Percentiles rank a stretch among this genome's conserved stretches.
Conservation (phyloP, 2,113 vertebrate species). For the Microcebus lehilahytsara region DNA sequence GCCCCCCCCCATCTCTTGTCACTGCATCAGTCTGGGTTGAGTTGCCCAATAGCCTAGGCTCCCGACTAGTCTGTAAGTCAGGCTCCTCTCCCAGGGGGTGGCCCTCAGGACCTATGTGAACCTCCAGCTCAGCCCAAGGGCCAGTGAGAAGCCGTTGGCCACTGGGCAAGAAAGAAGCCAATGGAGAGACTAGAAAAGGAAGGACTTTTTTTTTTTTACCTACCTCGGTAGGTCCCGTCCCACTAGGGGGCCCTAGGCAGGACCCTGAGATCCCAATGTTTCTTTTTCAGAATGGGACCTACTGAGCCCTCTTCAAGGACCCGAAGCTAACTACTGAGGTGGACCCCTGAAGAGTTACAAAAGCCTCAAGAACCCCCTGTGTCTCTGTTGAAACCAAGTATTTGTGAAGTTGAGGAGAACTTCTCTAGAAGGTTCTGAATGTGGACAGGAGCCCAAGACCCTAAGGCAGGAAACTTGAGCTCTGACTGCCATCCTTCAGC, state of each 20-base stretch:
- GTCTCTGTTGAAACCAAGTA: background rate
- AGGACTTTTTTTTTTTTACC: background rate
- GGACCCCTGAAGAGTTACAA: background rate
- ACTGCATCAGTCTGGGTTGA: background rate
- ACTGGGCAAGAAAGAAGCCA: background rate
- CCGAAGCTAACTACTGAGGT: background rate
- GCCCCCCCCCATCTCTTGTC: background rate
- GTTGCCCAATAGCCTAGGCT: background rate
- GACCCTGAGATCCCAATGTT: background rate
- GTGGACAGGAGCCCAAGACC: background rate
- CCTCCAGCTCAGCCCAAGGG: background rate
- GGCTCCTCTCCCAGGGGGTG: background rate
- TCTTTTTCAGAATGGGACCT: background rate
- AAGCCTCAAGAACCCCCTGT: background rate
- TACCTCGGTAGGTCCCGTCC: background rate
- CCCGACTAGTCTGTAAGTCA: background rate
- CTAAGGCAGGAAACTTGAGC: background rate
- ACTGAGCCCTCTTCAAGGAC: background rate
- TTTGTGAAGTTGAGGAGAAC: background rate
- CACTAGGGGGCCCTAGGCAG: background rate
- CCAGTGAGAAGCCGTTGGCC: background rate
- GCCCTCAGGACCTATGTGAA: background rate
- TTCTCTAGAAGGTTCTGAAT: background rate
- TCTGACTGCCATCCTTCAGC: background rate
- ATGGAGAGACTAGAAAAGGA: background rate